Conservation (phyloP, 2,797 vertebrate species). For the Pachyuromys duprasi region DNA sequence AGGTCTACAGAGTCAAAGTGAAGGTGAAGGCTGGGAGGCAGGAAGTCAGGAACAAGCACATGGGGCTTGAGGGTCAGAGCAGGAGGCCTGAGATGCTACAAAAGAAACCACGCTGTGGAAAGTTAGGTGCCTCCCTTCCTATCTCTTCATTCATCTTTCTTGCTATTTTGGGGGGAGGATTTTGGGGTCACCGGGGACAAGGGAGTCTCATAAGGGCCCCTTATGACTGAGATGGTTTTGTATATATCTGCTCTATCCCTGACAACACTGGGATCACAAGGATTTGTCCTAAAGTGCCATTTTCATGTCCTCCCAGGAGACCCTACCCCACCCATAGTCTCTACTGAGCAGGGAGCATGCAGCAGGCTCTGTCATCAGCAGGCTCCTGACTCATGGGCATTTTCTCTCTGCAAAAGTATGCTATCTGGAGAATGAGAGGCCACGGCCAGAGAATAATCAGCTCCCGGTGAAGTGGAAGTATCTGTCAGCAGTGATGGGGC, state of each 20-base stretch:
- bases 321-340: background rate
- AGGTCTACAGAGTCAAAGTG: background rate
- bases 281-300: background rate
- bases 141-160: background rate
- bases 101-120: too few species aligned
- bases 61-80: background rate
- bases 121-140: background rate
- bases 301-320: background rate
- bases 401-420: background rate
- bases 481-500: background rate
- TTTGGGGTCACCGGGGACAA: background rate
- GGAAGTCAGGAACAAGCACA: background rate
- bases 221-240: background rate
- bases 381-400: background rate
- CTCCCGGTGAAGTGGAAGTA: background rate
- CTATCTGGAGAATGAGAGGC: background rate
- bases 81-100: background rate
- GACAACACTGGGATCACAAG: slow-evolving; percentile 25
- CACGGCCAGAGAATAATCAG: background rate
- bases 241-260: background rate
- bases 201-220: background rate
- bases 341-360: background rate
- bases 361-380: background rate
- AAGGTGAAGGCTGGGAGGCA: background rate
- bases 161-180: background rate